These are phyloP conservation scores for Seriola aureovittata DNA, from an alignment of 2,113 vertebrate genomes.

Conservation along the genomic window DNA sequence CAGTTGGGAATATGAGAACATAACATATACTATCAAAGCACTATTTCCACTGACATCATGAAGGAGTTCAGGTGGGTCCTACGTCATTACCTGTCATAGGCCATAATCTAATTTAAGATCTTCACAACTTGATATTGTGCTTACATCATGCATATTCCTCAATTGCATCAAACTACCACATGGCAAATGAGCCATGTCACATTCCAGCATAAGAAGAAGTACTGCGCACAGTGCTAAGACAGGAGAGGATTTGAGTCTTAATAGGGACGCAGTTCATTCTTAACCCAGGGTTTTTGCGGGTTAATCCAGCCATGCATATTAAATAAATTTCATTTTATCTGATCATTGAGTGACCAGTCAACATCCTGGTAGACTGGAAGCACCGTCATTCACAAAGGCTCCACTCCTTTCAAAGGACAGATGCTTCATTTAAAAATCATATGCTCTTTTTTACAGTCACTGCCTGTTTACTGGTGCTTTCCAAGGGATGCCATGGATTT, in stretches of 20 bases:
- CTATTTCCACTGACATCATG: background rate
- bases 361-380: background rate
- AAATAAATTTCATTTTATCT: too few species aligned
- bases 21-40: background rate
- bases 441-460: background rate
- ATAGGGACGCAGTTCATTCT: background rate
- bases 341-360: too few species aligned
- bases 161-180: background rate
- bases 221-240: too few species aligned
- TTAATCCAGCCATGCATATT: too few species aligned
- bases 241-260: background rate
- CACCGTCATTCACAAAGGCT: background rate
- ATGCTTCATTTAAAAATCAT: background rate
- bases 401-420: background rate
- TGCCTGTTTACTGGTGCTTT: constrained; percentile 2
- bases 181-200: background rate
- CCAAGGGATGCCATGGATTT: background rate
- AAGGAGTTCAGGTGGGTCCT: background rate
- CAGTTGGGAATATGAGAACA: background rate
- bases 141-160: background rate
- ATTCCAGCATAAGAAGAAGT: too few species aligned
- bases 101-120: background rate
- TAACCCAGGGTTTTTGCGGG: background rate
- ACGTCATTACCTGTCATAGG: background rate
- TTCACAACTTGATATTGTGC: background rate